Evolutionary conservation across 2,888 invertebrate genomes (phyloP).

Genomic region (Maniola hyperantus): DNA sequence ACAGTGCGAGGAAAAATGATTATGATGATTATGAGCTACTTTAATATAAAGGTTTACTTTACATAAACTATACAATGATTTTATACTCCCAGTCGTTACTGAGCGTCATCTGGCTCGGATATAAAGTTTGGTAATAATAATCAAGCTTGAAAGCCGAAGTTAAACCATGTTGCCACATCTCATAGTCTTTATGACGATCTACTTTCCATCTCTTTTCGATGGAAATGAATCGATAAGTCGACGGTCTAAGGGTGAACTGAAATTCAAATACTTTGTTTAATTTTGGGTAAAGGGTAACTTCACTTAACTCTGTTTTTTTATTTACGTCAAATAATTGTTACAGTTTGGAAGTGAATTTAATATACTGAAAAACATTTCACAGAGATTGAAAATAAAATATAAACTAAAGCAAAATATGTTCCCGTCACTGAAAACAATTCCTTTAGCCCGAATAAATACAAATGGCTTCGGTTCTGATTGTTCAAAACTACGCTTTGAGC

Average conservation of each 20-base stretch:
- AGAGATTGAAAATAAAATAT: too few relatives aligned
- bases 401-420: neutral
- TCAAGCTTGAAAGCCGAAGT: neutral
- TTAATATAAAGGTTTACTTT: too few relatives aligned
- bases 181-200: neutral
- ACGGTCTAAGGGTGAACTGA: neutral
- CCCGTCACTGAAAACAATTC: slow-evolving; percentile 18
- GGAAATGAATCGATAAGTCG: neutral
- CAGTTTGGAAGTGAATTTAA: too few relatives aligned
- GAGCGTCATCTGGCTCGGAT: slow-evolving; percentile 1
- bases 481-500: slow-evolving; percentile 54
- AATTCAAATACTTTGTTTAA: too few relatives aligned
- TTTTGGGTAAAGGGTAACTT: neutral
- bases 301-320: neutral
- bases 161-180: neutral
- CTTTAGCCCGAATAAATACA: slow-evolving; percentile 37
- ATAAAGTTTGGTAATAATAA: slow-evolving; percentile 2
- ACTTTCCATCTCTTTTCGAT: neutral
- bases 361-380: too few relatives aligned
- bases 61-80: neutral
- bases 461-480: slow-evolving; percentile 51
- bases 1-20: too few relatives aligned
- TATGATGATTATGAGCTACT: too few relatives aligned
- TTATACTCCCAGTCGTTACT: neutral
- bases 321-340: too few relatives aligned